phyloP scores from a whole-genome alignment of 2,888 invertebrate species.

The Platypus cylindrus region DNA sequence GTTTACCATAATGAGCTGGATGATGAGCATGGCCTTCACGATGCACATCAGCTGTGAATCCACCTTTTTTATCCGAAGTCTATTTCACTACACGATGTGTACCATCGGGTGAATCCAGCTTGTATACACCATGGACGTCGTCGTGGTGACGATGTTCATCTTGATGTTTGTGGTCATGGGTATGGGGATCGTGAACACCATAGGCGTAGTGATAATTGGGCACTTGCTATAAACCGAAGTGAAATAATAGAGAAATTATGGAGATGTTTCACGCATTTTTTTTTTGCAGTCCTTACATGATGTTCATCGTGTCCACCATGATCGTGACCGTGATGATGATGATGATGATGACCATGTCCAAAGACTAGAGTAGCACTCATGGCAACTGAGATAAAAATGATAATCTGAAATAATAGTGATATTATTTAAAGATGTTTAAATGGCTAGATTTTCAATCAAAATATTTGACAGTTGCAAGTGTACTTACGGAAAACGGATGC shows the following conservation, averaged over 20 bases:
- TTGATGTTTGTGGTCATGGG: constrained; percentile 31
- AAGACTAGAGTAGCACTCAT: constrained; percentile 11
- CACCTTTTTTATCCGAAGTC: constrained; percentile 26
- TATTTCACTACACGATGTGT: constrained; percentile 33
- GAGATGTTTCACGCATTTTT: background rate
- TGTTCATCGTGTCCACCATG: constrained; percentile 12
- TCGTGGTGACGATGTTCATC: constrained; percentile 31
- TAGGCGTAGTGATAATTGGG: constrained; percentile 30
- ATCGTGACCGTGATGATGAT: too few species aligned
- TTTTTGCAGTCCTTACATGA: constrained; percentile 11
- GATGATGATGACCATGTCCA: constrained; percentile 8
- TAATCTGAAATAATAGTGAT: constrained; percentile 5
- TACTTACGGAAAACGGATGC: constrained; percentile 10
- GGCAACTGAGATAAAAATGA: constrained; percentile 9
- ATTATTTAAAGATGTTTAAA: background rate
- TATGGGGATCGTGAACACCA: constrained; percentile 32
- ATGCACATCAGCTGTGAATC: constrained; percentile 29
- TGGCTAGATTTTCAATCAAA: background rate
- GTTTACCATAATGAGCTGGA: constrained; percentile 10
- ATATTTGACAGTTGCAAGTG: background rate
- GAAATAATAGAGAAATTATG: too few species aligned
- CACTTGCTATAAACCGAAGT: constrained; percentile 10
- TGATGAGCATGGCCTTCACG: constrained; percentile 15
- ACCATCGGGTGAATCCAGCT: constrained; percentile 32
- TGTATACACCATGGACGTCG: constrained; percentile 30